phyloP scores from a whole-genome alignment of 2,797 vertebrate genomes.

The Oryzias sinensis region DNA sequence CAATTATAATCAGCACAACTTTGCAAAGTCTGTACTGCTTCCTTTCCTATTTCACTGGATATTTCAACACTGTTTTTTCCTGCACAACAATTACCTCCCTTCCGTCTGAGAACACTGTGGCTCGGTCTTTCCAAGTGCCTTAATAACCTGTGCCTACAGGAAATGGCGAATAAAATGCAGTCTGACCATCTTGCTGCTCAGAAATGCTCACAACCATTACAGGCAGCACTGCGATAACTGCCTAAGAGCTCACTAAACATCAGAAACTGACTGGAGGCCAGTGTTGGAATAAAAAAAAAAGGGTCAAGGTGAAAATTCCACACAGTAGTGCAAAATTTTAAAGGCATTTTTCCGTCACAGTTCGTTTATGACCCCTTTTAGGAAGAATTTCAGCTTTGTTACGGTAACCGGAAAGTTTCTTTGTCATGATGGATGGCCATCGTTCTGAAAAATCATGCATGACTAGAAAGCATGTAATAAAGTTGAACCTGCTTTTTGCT shows the following conservation, averaged over 20 bases:
- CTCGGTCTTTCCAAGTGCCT: constrained; percentile 44
- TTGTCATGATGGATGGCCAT: constrained; percentile 22
- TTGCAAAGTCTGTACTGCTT: constrained; percentile 48
- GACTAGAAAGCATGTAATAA: constrained; percentile 20
- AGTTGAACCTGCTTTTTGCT: constrained; percentile 18
- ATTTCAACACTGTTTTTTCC: constrained; percentile 35
- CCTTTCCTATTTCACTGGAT: constrained; percentile 49
- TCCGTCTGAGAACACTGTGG: constrained; percentile 57
- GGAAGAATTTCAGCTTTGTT: constrained; percentile 12
- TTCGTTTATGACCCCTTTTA: constrained; percentile 16
- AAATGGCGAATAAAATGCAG: constrained; percentile 53
- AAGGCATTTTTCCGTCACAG: constrained; percentile 7
- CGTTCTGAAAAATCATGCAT: constrained; percentile 14
- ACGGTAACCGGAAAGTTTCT: constrained; percentile 10
- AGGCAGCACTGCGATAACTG: constrained; percentile 15
- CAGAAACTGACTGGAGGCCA: constrained; percentile 12
- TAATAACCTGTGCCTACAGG: constrained; percentile 49
- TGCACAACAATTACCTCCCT: constrained; percentile 27
- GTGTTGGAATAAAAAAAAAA: constrained; percentile 20
- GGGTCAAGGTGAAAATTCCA: constrained; percentile 40
- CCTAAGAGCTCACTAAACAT: constrained; percentile 14
- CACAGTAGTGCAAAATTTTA: constrained; percentile 14
- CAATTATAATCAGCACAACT: constrained; percentile 46
- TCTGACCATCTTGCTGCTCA: constrained; percentile 16
- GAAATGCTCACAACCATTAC: constrained; percentile 18